Evolutionary conservation across 2,797 vertebrate species (phyloP).

Genomic region (Galaxias olidus): DNA sequence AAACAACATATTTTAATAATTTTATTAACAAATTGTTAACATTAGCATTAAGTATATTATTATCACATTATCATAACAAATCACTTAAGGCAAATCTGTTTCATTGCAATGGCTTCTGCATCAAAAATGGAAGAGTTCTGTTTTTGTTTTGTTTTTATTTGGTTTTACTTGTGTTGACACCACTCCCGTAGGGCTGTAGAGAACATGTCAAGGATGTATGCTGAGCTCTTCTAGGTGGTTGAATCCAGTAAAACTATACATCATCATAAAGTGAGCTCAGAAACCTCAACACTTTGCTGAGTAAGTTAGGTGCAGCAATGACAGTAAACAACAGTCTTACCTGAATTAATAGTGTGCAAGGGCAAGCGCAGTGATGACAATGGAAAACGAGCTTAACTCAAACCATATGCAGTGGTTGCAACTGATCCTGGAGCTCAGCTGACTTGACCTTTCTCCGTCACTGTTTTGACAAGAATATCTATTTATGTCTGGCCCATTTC

Average conservation of each 20-base stretch:
- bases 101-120: too few relatives aligned
- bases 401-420: conserved; percentile 22
- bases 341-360: conserved; percentile 15
- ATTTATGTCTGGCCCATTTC: conserved; percentile 26
- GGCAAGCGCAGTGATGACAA: conserved; percentile 34
- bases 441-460: conserved; percentile 19
- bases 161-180: neutral
- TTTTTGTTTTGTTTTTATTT: neutral
- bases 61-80: neutral
- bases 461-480: conserved; percentile 38
- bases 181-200: neutral
- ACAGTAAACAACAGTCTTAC: conserved; percentile 25
- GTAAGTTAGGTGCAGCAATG: conserved; percentile 18
- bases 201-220: too few relatives aligned
- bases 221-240: conserved; percentile 17
- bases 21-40: too few relatives aligned
- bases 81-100: too few relatives aligned
- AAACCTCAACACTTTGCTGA: conserved; percentile 5
- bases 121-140: too few relatives aligned
- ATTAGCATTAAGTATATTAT: neutral
- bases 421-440: conserved; percentile 47
- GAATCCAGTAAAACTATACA: conserved; percentile 9
- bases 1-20: too few relatives aligned
- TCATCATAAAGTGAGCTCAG: conserved; percentile 23
- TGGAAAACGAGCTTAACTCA: conserved; percentile 15